Base-by-base conservation (phyloP, 2,888 invertebrate genomes). In the Dasypolia templi region DNA sequence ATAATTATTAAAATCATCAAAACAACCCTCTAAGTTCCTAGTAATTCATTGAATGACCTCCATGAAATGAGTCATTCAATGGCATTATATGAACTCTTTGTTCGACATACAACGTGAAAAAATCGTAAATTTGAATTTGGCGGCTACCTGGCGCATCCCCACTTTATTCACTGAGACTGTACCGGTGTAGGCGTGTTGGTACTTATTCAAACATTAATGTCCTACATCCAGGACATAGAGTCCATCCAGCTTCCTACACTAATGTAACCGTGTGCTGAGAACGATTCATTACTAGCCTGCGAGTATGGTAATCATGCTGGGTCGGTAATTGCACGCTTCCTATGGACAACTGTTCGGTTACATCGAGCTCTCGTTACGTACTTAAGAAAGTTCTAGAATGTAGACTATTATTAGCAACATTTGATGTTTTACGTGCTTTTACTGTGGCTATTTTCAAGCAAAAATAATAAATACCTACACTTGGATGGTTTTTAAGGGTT, bases 281-380 rank as follows among this genome's bases (percentile, higher is more conserved):
- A 2, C 29, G 26, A 44, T 53, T 67, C 35, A 22, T n/a, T 46
- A 9, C 3, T 56, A 32, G 44, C 5, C 32, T 11, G 17, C 19
- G 19, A 19, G 17, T 14, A 39, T 29, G 29, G 64, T 77, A 46
- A 55, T 61, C 14, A 59, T 29, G 59, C n/a, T 5, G 7, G 32
- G 14, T 19, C 39, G 56, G 63, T 61, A 75, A 79, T 75, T 51
- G 63, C 19, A 2, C 29, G 59, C 59, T 70, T 75, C 66, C 75
- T 79, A 51, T n/a, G 55, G 29, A 53, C 26, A 4, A 26, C 46
- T 19, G 51, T 26, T 32, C 42, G 26, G 26, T 53, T 14, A 65
- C 69, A 62, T 63, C 44, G 19, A 19, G 42, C 14, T 44, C 46
- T n/a, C 22, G 17, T 49, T 63, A 55, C 58, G 29, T 61, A 29